Percentiles rank a stretch among this genome's conserved stretches.
phyloP scores from a whole-genome alignment of 2,888 invertebrate species.

The Lumbricus terrestris region DNA sequence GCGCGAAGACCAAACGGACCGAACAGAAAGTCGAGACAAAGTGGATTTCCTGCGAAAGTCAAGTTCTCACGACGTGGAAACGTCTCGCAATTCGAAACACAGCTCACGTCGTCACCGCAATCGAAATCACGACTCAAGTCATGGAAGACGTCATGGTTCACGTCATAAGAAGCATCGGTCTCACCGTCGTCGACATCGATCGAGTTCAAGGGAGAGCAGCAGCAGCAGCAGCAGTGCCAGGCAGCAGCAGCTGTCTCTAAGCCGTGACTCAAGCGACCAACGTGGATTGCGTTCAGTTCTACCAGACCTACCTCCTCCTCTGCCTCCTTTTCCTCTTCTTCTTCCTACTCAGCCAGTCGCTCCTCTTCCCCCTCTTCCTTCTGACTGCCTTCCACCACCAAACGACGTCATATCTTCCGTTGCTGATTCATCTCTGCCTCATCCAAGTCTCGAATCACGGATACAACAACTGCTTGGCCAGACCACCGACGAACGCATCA shows the following conservation, averaged over 20 bases:
- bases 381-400: neutral
- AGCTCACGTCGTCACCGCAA: constrained; percentile 19
- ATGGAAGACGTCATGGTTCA: neutral
- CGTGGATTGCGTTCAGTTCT: neutral
- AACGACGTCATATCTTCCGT: neutral
- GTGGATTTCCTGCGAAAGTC: neutral
- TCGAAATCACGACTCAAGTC: constrained; percentile 22
- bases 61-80: neutral
- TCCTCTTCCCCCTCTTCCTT: neutral
- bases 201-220: neutral
- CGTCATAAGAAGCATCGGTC: neutral
- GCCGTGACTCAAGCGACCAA: neutral
- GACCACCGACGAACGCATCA: neutral
- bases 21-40: neutral
- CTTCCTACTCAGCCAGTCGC: too few relatives aligned
- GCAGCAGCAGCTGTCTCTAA: neutral
- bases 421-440: neutral
- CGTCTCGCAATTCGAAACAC: neutral
- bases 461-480: constrained; percentile 73
- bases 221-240: neutral
- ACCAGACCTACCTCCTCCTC: neutral
- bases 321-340: neutral
- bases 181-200: neutral
- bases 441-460: constrained; percentile 66
- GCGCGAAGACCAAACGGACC: neutral